These are phyloP conservation scores for Zeus faber DNA, from an alignment of 2,113 vertebrate species.

Conservation along the genomic window DNA sequence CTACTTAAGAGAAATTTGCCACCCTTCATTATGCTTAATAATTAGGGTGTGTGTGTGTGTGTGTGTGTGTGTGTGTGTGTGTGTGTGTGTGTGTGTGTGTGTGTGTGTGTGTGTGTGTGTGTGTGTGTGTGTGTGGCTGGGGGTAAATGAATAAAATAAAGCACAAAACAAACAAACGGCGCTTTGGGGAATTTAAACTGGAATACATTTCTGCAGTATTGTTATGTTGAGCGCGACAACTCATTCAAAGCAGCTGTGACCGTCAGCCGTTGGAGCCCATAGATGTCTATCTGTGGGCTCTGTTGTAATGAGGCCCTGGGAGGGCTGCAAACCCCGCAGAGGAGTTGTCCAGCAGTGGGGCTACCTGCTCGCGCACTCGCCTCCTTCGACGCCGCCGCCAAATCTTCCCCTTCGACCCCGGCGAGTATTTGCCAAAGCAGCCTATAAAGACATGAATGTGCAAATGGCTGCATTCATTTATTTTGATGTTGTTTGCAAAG, in stretches of 20 bases:
- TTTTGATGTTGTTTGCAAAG: no score
- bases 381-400: constrained; percentile 40
- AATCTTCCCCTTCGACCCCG: constrained; percentile 42
- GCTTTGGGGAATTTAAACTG: not conserved
- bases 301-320: constrained; percentile 53
- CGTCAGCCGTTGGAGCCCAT: not conserved
- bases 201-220: not conserved
- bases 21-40: constrained; percentile 26
- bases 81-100: constrained; percentile 6
- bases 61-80: constrained; percentile 16
- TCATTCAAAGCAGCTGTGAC: not conserved
- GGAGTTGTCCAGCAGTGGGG: constrained; percentile 36
- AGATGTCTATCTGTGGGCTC: constrained; percentile 17
- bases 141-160: no score
- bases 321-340: constrained; percentile 38
- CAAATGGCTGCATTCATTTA: constrained; percentile 24
- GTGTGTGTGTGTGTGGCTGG: not conserved
- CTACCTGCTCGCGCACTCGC: constrained; percentile 4
- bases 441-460: constrained; percentile 25
- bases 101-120: constrained; percentile 3
- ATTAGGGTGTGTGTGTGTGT: constrained; percentile 18
- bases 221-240: no score
- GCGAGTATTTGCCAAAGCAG: constrained; percentile 27
- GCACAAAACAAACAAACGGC: no score
- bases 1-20: constrained; percentile 32